These are phyloP conservation scores for Drosophila borborema DNA, from an alignment of 2,888 invertebrate species.

Conservation along the genomic window DNA sequence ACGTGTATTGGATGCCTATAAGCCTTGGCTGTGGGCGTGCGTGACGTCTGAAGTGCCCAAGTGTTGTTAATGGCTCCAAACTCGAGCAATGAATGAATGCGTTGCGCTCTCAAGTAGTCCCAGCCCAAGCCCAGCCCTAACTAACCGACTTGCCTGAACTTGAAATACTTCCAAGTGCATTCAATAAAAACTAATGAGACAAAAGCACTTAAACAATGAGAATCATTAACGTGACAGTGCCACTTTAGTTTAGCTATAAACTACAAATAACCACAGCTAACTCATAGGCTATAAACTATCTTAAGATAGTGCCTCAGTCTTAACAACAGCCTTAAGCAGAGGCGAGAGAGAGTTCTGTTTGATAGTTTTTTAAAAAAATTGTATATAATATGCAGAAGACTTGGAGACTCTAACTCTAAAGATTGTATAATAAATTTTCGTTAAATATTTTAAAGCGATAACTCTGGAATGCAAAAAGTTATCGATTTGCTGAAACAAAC, in stretches of 20 bases:
- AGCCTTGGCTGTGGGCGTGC: constrained; percentile 44
- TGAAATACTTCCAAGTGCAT: constrained; percentile 26
- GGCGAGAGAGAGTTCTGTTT: no score
- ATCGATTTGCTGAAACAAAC: no score
- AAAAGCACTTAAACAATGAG: not conserved
- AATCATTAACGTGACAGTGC: not conserved
- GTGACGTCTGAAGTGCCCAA: constrained; percentile 27
- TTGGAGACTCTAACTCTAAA: no score
- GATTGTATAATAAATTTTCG: no score
- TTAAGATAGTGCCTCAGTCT: no score
- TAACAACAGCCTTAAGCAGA: no score
- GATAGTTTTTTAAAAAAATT: no score
- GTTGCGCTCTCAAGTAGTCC: constrained; percentile 2
- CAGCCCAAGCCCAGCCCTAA: not conserved
- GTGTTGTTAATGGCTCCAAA: constrained; percentile 20
- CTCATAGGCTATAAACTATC: no score
- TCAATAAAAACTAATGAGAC: constrained; percentile 9
- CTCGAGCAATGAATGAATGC: constrained; percentile 9
- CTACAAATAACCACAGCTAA: not conserved
- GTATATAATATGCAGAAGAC: no score
- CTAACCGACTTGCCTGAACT: constrained; percentile 27
- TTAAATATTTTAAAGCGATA: no score
- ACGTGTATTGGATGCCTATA: constrained; percentile 45
- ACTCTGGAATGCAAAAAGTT: no score
- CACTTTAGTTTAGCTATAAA: not conserved